phyloP scores from a whole-genome alignment of 2,113 vertebrate genomes.

The Anser brachyrhynchus region DNA sequence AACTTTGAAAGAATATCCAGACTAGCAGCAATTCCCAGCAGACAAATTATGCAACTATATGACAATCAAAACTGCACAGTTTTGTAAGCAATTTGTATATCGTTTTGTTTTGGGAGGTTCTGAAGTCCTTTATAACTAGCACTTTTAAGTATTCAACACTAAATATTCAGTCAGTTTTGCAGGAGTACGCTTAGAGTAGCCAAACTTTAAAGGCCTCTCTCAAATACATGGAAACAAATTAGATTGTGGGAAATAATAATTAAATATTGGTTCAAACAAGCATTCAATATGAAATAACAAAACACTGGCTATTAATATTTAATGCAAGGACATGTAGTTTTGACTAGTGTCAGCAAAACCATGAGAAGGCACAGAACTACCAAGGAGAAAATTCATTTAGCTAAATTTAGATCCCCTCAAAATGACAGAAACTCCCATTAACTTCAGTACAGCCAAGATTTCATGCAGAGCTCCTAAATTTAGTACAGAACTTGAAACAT shows the following conservation, averaged over 20 bases:
- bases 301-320: neutral
- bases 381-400: slow-evolving; percentile 18
- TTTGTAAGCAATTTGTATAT: neutral
- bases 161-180: neutral
- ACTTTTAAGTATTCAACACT: neutral
- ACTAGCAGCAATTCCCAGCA: neutral
- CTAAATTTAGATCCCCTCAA: slow-evolving; percentile 53
- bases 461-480: slow-evolving; percentile 51
- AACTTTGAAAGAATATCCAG: neutral
- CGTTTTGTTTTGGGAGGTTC: neutral
- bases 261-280: neutral
- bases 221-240: neutral
- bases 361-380: neutral
- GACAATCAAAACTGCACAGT: neutral
- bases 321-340: neutral
- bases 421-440: slow-evolving; percentile 60
- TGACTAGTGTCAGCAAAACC: slow-evolving; percentile 38
- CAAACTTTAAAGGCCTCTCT: neutral
- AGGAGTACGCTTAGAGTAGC: neutral
- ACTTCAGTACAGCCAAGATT: slow-evolving; percentile 37
- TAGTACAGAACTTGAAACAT: slow-evolving; percentile 47
- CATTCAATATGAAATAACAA: neutral
- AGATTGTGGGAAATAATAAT: neutral
- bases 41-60: neutral
- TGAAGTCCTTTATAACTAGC: neutral